Evolutionary conservation across 2,797 vertebrate species (phyloP).

Genomic region (Muscicapa striata): DNA sequence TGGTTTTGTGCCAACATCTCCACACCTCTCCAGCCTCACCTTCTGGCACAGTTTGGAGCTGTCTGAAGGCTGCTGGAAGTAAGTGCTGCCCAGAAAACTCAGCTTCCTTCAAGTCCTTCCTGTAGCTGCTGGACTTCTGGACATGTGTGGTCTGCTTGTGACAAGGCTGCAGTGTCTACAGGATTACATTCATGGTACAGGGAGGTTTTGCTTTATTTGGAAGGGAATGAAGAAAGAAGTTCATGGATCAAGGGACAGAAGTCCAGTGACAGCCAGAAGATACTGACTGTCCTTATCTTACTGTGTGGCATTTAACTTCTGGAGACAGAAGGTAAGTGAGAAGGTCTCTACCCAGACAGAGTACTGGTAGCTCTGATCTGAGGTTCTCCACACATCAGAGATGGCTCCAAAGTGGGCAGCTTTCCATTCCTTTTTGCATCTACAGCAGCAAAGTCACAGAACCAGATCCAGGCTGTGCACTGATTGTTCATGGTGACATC

Average conservation of each 20-base stretch:
- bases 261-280: not conserved
- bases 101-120: not conserved
- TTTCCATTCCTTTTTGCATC: not conserved
- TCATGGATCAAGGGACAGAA: not conserved
- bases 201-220: not conserved
- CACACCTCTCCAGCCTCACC: not conserved
- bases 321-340: not conserved
- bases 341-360: not conserved
- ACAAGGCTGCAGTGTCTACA: not conserved
- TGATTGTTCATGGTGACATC: not conserved
- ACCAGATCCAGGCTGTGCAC: rapidly evolving
- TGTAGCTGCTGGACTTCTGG: not conserved
- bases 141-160: not conserved
- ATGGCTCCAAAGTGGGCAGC: not conserved
- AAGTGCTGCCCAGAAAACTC: not conserved
- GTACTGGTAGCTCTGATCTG: not conserved
- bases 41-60: not conserved
- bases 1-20: not conserved
- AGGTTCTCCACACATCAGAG: not conserved
- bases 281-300: not conserved
- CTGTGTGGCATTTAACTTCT: not conserved
- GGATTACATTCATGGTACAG: not conserved
- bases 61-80: not conserved
- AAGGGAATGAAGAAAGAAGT: not conserved
- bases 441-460: not conserved